Evolutionary conservation across 2,113 vertebrate genomes (phyloP).

Genomic region (Nymphicus hollandicus): DNA sequence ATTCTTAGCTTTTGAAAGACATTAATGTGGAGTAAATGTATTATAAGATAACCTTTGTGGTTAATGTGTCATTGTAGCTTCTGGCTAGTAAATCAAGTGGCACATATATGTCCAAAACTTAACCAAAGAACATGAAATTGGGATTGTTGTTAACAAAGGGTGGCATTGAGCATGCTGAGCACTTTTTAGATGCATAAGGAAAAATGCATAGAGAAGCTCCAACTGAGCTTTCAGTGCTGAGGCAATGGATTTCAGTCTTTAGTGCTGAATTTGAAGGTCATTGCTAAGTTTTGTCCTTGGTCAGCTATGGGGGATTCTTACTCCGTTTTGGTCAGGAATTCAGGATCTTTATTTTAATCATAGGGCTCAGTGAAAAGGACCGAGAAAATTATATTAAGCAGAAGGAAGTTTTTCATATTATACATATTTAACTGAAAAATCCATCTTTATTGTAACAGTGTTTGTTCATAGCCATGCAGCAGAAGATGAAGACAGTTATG

Average conservation of each 20-base stretch:
- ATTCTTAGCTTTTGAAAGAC: background rate
- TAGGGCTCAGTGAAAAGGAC: background rate
- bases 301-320: background rate
- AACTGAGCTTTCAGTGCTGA: background rate
- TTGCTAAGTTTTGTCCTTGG: background rate
- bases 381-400: background rate
- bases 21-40: background rate
- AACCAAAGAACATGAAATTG: background rate
- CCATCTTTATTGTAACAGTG: background rate
- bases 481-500: background rate
- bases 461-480: background rate
- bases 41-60: background rate
- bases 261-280: background rate
- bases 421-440: background rate
- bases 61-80: background rate
- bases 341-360: background rate
- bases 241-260: background rate
- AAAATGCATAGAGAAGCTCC: background rate
- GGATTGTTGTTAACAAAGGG: background rate
- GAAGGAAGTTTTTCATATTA: background rate
- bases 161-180: accelerated
- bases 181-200: background rate
- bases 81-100: background rate
- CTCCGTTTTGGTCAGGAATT: background rate
- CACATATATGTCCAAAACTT: background rate